These are phyloP conservation scores for Phoxinus phoxinus DNA, from an alignment of 2,113 vertebrate genomes.

Conservation along the genomic window DNA sequence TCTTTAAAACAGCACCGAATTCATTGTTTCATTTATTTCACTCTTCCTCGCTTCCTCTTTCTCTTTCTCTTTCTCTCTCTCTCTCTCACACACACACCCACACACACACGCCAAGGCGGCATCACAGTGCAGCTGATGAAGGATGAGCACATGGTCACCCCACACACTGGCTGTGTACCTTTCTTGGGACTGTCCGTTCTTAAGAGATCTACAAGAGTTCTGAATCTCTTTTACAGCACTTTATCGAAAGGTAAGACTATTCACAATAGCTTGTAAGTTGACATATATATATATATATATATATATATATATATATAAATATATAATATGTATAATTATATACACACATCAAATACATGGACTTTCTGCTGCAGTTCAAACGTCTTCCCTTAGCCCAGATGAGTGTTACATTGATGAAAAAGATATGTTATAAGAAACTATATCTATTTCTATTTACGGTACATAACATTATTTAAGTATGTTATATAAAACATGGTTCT, in stretches of 20 bases:
- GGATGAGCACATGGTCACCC: constrained; percentile 45
- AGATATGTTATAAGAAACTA: background rate
- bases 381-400: background rate
- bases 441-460: background rate
- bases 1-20: background rate
- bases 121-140: constrained; percentile 27
- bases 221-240: background rate
- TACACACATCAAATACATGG: background rate
- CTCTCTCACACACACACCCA: constrained; percentile 20
- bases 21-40: constrained; percentile 20
- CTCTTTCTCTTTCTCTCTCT: constrained; percentile 19
- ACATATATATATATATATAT: background rate
- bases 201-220: constrained; percentile 1
- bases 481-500: background rate
- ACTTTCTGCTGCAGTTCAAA: background rate
- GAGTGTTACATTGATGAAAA: background rate
- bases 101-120: background rate
- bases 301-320: too few species aligned
- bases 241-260: constrained; percentile 42
- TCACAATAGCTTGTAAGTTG: background rate
- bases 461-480: background rate
- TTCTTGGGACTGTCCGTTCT: background rate
- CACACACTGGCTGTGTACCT: constrained; percentile 19
- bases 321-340: too few species aligned
- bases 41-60: constrained; percentile 7